Evolutionary conservation across 2,888 invertebrate genomes (phyloP), one percentile per base, ranked within the genome.

Genomic region (Calameuta filiformis): DNA sequence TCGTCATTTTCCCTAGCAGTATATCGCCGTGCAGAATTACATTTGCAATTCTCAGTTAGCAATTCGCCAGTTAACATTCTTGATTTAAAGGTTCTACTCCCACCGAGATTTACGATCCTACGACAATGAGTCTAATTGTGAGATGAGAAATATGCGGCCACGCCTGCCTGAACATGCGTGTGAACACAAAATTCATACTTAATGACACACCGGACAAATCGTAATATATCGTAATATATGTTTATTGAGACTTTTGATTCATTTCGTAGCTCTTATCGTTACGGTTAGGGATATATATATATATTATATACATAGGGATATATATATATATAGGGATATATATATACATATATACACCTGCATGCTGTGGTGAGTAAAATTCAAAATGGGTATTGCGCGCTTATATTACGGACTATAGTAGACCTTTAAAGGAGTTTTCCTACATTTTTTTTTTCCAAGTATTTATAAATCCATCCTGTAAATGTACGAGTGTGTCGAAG

Each of bases 61-160:
- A 23, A 56, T 56, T 56, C 56, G 56, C 56, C 56, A 23, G 56
- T 56, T 56, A 56, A 15, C 56, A 56, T 6, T 56, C 56, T 56
- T 56, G 56, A 56, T 56, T 56, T 56, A 56, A 56, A 56, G 56
- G 56, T 56, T 56, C 9, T 56, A 56, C 23, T 56, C 56, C 23
- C 56, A 56, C 23, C 56, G 33, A 71, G 71, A 81, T 83, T 82
- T 83, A 81, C 81, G 80, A 81, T 80, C 77, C 74, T 69, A 74
- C 82, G 83, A 82, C 81, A 83, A 82, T 80, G 81, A 81, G 81
- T 82, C 81, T 81, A 83, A 84, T 83, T 81, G 81, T 82, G 79
- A 77, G 79, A 83, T 83, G 83, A 81, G 80, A 81, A 83, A 82
- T 81, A 79, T 77, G 68, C 69, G 34, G 80, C 81, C 82, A 79